These are phyloP conservation scores for Apodemia duryi DNA, from an alignment of 2,888 invertebrate genomes.

Conservation along the genomic window DNA sequence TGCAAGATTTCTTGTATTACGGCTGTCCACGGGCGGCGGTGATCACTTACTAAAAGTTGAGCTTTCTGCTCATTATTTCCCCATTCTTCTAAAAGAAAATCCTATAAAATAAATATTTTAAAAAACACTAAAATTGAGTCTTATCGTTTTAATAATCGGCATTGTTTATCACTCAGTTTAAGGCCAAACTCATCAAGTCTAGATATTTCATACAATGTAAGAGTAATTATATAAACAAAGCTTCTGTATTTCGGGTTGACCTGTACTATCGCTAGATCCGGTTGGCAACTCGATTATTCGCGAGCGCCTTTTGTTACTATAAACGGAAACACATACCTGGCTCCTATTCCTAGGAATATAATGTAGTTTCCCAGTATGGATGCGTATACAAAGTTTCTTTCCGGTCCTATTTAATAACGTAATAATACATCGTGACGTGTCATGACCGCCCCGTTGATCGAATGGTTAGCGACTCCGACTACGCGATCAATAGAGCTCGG, in stretches of 20 bases:
- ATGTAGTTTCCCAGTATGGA: not conserved
- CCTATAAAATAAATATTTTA: too few species aligned
- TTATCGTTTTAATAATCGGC: not conserved
- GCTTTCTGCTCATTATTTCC: too few species aligned
- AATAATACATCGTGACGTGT: too few species aligned
- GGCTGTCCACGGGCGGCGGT: too few species aligned
- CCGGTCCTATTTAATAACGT: not conserved
- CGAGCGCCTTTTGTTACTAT: conserved; percentile 10
- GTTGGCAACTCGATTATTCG: conserved; percentile 41
- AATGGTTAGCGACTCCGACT: too few species aligned
- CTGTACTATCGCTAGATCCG: conserved; percentile 51
- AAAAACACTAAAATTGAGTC: not conserved
- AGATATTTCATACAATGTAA: conserved; percentile 1
- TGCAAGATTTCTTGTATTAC: too few species aligned
- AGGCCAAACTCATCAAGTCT: conserved; percentile 8
- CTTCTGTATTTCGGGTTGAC: conserved; percentile 43
- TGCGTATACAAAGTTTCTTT: not conserved
- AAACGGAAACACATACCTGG: conserved; percentile 4
- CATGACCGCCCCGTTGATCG: too few species aligned
- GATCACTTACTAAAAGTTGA: too few species aligned
- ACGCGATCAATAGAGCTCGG: too few species aligned
- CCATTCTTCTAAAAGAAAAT: too few species aligned
- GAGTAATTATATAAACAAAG: conserved; percentile 31
- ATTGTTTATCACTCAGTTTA: not conserved
- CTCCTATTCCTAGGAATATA: conserved; percentile 1